Base-by-base conservation (phyloP, 2,888 invertebrate species). In the Synergus japonicus region DNA sequence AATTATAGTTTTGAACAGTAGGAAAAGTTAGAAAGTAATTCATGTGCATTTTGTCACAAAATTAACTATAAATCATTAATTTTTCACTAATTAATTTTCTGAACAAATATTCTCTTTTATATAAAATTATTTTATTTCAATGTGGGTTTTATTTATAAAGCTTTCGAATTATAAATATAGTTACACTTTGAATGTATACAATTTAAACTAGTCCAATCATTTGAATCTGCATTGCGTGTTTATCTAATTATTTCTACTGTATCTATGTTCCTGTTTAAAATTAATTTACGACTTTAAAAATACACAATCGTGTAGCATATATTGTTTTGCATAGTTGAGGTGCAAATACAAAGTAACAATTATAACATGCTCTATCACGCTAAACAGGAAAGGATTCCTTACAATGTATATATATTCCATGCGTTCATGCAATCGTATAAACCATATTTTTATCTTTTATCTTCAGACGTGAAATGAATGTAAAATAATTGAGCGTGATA, bases 401-500 rank as follows among this genome's bases (percentile, higher is more conserved):
- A 73, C 54, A 73, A 54, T 29, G 3, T 29, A 29, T 54, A 29
- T 29, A 29, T 54, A 37, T 58, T 54, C n/a, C 37, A 41, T 2
- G 37, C 54, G 37, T 73, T 58, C 73, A 54, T 73, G 73, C 54
- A 73, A 73, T 73, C 41, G 54, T 54, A 73, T 73, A 41, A 73
- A 73, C n/a, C 54, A 73, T 49, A 73, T 49, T 73, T 49, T 73
- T 73, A 73, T 73, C 54, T 73, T 41, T 37, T 54, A 73, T 73
- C 73, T 49, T 73, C 15, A 37, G 37, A 73, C 18, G 41, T 73
- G 54, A 58, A 73, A 58, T 73, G 54, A 73, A 58, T 73, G 73
- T 54, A 73, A 41, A 54, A 58, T 58, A 73, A 73, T 73, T 73
- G 73, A 73, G 54, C n/a, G 41, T n/a, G 73, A 73, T 73, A 73